Evolutionary conservation across 2,888 invertebrate genomes (phyloP).

Genomic region (Diaphora mendica): DNA sequence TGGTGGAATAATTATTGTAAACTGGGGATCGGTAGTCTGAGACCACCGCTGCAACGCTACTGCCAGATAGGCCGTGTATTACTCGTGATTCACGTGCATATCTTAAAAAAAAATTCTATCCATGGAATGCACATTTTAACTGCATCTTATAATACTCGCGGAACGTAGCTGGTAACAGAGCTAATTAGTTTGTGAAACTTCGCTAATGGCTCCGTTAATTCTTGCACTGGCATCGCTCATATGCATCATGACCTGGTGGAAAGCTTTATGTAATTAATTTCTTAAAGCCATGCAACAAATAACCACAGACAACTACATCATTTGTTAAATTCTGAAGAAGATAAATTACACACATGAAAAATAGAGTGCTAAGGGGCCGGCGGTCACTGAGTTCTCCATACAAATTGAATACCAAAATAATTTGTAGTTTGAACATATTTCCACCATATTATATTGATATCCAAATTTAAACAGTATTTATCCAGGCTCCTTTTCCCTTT

Average conservation of each 20-base stretch:
- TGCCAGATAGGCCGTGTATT: no score
- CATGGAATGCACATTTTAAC: background rate
- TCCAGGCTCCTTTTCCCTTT: no score
- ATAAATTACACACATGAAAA: background rate
- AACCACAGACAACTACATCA: background rate
- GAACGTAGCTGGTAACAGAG: conserved; percentile 34
- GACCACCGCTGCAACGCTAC: background rate
- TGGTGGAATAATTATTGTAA: background rate
- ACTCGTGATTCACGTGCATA: background rate
- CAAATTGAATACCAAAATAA: no score
- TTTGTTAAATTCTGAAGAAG: background rate
- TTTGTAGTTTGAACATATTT: no score
- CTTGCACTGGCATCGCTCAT: conserved; percentile 32
- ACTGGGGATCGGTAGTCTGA: background rate
- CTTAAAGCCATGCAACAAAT: background rate
- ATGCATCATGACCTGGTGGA: conserved; percentile 6
- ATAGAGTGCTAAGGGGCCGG: no score
- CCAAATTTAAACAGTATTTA: no score
- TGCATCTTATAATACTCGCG: background rate
- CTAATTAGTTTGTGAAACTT: conserved; percentile 67
- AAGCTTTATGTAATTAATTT: background rate
- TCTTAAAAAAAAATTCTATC: background rate
- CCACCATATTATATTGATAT: no score
- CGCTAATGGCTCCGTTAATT: conserved; percentile 59
- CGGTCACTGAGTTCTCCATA: no score